Evolutionary conservation across 2,797 vertebrate genomes (phyloP), one percentile per base, ranked within the genome.

Genomic region (Huso huso): DNA sequence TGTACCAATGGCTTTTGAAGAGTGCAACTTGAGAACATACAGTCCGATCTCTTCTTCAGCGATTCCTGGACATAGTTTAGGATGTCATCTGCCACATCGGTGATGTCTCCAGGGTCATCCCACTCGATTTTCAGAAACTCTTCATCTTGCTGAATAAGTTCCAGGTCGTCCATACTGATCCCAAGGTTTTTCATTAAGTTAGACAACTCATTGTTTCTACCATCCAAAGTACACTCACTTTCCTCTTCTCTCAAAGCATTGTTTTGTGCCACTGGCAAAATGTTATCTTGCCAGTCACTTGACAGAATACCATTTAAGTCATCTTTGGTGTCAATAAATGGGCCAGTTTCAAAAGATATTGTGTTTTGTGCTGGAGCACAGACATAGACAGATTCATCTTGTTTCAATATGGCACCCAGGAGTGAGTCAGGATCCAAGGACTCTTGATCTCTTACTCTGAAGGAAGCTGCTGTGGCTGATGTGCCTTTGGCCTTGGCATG

Each of bases 101-200:
- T 62, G 0, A 88, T 80, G 63, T 89, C 82, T 70, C 75, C 78
- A 63, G 84, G 79, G 69, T 90, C 85, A 66, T 84, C 79, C 62
- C 73, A 67, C 51, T 89, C 83, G 48, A 76, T 71, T 75, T 81
- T 81, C 67, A 91, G 88, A 76, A 93, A 90, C 10, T 86, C 83
- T 62, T 90, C 88, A 59, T 89, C 86, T 72, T 85, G 79, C 59
- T 85, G 85, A 78, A 92, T 86, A 63, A 74, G 70, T 64, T 85
- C 82, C 49, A 90, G 73, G 57, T 91, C 86, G 10, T 87, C 88
- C 72, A 85, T 85, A 72, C 88, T 83, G 64, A 91, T 77, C 53
- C 86, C 91, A 10, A 93, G 74, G 73, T 63, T 86, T 75, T 84
- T 86, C 90, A 94, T 93, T 66, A 91, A 88, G 72, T 72, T 83